These are phyloP conservation scores for Cyprinella venusta DNA, from an alignment of 2,797 vertebrate species.

Conservation along the genomic window DNA sequence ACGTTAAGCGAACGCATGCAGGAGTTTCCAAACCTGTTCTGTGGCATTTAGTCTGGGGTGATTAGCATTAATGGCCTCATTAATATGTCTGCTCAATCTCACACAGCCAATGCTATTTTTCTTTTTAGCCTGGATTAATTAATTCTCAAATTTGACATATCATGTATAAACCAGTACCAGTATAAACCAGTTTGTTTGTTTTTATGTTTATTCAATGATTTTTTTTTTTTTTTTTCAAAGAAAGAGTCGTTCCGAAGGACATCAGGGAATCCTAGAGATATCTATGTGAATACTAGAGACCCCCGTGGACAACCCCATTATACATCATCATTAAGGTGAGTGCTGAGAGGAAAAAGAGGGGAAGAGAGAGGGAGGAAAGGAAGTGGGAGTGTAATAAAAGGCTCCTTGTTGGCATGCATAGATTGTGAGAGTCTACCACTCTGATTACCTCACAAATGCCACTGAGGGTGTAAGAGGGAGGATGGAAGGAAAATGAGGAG, in stretches of 20 bases:
- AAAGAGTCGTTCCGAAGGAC: conserved; percentile 26
- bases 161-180: neutral
- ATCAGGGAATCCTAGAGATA: no score
- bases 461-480: conserved; percentile 18
- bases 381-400: neutral
- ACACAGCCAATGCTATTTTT: neutral
- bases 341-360: conserved; percentile 13
- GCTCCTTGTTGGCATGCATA: conserved; percentile 50
- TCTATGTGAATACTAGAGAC: conserved; percentile 7
- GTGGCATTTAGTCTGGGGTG: conserved; percentile 34
- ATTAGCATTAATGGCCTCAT: conserved; percentile 47
- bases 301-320: conserved; percentile 27
- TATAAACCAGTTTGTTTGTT: conserved; percentile 2
- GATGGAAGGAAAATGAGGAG: conserved; percentile 21
- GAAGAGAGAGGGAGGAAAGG: neutral
- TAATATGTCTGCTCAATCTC: conserved; percentile 42
- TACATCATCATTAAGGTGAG: conserved; percentile 36
- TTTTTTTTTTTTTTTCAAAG: neutral
- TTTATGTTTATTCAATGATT: neutral
- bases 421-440: conserved; percentile 25
- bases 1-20: neutral
- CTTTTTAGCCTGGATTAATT: neutral
- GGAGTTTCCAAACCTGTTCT: conserved; percentile 13
- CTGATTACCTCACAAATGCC: conserved; percentile 53
- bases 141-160: neutral